Conservation (phyloP, 2,888 invertebrate genomes). For the Pollenia labialis region DNA sequence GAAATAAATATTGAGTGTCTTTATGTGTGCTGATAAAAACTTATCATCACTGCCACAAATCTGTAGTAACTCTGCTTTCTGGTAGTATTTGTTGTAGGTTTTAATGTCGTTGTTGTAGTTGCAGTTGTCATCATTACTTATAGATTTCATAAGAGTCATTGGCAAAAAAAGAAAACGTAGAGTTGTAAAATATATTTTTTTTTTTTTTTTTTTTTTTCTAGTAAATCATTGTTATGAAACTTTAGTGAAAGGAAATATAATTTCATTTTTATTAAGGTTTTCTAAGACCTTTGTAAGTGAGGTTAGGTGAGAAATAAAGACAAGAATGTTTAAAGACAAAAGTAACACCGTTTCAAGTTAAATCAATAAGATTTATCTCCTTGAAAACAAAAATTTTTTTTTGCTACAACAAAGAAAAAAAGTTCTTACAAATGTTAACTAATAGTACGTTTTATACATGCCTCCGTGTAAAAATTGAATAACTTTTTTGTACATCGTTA, state of each 20-base stretch:
- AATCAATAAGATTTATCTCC: no score
- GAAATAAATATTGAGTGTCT: conserved; percentile 26
- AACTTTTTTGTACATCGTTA: no score
- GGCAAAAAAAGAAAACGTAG: background rate
- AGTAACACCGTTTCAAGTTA: no score
- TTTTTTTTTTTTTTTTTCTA: background rate
- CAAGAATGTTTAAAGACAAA: no score
- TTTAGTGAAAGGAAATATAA: background rate
- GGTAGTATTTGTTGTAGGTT: conserved; percentile 23
- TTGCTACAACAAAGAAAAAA: no score
- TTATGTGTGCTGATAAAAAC: conserved; percentile 41
- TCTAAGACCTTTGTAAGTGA: no score
- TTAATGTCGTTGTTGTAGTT: conserved; percentile 1
- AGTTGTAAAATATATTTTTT: background rate
- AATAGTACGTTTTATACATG: no score
- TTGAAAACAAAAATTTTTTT: no score
- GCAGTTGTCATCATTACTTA: conserved; percentile 49
- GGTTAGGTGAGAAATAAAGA: no score
- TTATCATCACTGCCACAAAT: conserved; percentile 62
- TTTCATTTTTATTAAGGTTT: no score
- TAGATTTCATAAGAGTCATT: conserved; percentile 43
- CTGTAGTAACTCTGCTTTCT: conserved; percentile 15
- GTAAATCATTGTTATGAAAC: background rate
- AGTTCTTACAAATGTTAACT: no score
- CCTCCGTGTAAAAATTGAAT: no score